Conservation (phyloP, 2,113 vertebrate genomes). For the Kryptolebias marmoratus region DNA sequence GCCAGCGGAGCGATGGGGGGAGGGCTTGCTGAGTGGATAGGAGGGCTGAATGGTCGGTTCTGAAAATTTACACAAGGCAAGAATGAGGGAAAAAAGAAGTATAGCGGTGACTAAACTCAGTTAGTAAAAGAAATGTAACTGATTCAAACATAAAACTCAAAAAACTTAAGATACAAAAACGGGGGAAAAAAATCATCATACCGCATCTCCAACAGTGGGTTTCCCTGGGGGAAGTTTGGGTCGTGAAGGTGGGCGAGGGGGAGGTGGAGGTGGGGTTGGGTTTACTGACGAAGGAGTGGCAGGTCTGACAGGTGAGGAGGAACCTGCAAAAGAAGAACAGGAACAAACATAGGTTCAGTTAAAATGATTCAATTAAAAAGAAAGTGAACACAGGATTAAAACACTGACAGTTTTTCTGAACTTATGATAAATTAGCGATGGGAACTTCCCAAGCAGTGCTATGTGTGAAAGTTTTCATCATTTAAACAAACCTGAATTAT, state of each 20-base stretch:
- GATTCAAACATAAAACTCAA: neutral
- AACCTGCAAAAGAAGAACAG: conserved; percentile 76
- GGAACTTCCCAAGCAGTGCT: too few species aligned
- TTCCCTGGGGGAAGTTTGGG: conserved; percentile 94
- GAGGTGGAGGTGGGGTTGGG: conserved; percentile 87
- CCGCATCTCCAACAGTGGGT: conserved; percentile 85
- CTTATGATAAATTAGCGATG: too few species aligned
- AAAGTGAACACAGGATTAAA: neutral
- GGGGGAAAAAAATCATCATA: conserved; percentile 76
- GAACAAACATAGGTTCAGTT: neutral
- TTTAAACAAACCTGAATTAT: too few species aligned
- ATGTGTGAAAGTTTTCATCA: too few species aligned
- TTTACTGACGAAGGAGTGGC: conserved; percentile 82
- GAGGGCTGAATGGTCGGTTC: conserved; percentile 94
- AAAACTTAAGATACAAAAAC: neutral
- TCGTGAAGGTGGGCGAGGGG: conserved; percentile 90
- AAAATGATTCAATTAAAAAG: too few species aligned
- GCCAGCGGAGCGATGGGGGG: conserved; percentile 95
- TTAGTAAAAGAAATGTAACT: neutral
- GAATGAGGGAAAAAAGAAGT: neutral
- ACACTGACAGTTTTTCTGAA: neutral
- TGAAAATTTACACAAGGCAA: conserved; percentile 55
- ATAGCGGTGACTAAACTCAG: neutral
- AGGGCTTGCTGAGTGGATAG: conserved; percentile 92
- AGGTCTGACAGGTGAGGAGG: conserved; percentile 90